Evolutionary conservation across 2,888 invertebrate genomes (phyloP).

Genomic region (Listrodromus nycthemerus): DNA sequence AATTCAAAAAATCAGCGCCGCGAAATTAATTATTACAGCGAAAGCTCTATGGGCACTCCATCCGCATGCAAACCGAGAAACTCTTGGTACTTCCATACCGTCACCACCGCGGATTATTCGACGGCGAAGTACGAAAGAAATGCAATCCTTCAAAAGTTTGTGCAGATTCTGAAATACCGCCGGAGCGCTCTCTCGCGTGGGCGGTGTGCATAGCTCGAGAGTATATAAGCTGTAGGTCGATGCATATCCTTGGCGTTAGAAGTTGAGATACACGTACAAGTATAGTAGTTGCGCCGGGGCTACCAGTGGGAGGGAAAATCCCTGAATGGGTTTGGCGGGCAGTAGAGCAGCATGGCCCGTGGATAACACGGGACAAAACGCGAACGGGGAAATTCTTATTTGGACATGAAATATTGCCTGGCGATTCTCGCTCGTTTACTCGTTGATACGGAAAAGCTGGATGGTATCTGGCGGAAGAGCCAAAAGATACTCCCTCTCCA

Average conservation of each 20-base stretch:
- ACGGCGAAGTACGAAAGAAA: slow-evolving; percentile 7
- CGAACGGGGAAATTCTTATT: slow-evolving; percentile 75
- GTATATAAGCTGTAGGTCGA: slow-evolving; percentile 19
- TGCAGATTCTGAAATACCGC: slow-evolving; percentile 31
- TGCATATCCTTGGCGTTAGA: slow-evolving; percentile 48
- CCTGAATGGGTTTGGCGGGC: slow-evolving; percentile 63
- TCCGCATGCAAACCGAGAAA: neutral
- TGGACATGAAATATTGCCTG: slow-evolving; percentile 77
- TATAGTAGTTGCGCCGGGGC: slow-evolving; percentile 25
- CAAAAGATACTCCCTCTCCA: slow-evolving; percentile 72
- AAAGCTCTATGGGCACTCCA: neutral
- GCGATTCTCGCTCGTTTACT: slow-evolving; percentile 79
- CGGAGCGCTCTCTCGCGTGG: neutral
- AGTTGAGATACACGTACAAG: slow-evolving; percentile 38
- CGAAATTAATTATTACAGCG: slow-evolving; percentile 25
- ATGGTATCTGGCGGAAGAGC: slow-evolving; percentile 77
- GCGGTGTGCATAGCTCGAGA: neutral
- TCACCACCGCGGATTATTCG: slow-evolving; percentile 24
- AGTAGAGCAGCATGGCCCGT: slow-evolving; percentile 22
- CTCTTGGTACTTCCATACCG: slow-evolving; percentile 11
- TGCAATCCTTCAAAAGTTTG: slow-evolving; percentile 41
- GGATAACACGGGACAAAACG: slow-evolving; percentile 9
- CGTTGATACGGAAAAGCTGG: slow-evolving; percentile 81
- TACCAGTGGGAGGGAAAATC: slow-evolving; percentile 49
- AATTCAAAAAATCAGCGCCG: neutral